Evolutionary conservation across 2,888 invertebrate species (phyloP).

Genomic region (Copidosoma aretas): DNA sequence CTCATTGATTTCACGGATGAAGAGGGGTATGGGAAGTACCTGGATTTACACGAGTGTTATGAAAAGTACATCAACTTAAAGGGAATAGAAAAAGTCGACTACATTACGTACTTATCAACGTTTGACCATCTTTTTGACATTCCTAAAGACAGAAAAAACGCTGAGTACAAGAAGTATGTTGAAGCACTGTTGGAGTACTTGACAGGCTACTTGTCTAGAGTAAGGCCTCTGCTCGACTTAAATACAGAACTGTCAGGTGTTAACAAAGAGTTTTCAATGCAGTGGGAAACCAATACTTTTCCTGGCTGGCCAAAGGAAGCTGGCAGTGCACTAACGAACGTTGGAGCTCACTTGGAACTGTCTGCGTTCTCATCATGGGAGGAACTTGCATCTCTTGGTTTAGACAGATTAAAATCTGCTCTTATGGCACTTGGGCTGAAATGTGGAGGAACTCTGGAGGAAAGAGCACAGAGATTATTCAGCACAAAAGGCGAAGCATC

Average conservation of each 20-base stretch:
- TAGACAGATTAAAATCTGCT: constrained; percentile 97
- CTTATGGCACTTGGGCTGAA: constrained; percentile 95
- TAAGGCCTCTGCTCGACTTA: constrained; percentile 86
- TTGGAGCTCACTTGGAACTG: constrained; percentile 96
- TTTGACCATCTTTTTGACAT: constrained; percentile 97
- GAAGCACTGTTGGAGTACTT: constrained; percentile 84
- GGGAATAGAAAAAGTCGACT: constrained; percentile 96
- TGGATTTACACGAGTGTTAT: constrained; percentile 96
- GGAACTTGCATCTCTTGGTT: constrained; percentile 94
- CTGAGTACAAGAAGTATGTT: constrained; percentile 86
- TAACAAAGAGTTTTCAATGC: constrained; percentile 79
- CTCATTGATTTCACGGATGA: constrained; percentile 98
- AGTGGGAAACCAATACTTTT: constrained; percentile 89
- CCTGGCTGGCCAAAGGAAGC: constrained; percentile 98
- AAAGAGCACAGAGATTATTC: constrained; percentile 94
- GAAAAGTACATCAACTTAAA: constrained; percentile 96
- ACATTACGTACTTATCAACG: constrained; percentile 90
- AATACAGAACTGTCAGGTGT: constrained; percentile 80
- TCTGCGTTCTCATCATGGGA: constrained; percentile 97
- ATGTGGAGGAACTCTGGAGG: constrained; percentile 97
- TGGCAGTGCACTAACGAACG: constrained; percentile 89
- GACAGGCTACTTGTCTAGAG: constrained; percentile 79
- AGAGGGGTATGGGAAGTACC: constrained; percentile 97
- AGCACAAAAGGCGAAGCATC: constrained; percentile 95
- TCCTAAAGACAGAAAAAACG: constrained; percentile 87